Conservation (phyloP, 2,888 invertebrate species). For the Eristalis pertinax region DNA sequence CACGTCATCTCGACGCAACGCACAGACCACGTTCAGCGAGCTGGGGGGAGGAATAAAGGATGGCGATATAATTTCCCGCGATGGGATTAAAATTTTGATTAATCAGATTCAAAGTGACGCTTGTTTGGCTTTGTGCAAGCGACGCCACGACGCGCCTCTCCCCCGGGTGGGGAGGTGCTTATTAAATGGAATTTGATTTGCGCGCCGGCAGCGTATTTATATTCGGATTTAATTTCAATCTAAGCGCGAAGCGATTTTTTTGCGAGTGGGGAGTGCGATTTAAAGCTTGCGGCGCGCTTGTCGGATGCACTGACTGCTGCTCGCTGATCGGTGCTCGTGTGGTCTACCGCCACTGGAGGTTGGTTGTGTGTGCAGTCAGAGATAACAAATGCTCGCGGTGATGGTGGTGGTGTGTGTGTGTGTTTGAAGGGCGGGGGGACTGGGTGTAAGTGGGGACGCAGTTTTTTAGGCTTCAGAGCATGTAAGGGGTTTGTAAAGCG, state of each 20-base stretch:
- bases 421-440: no score
- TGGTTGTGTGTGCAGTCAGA: neutral
- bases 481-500: neutral
- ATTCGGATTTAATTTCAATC: conserved; percentile 32
- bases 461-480: neutral
- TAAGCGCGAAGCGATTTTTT: neutral
- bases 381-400: neutral
- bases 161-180: neutral
- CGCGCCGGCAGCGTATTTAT: neutral
- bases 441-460: neutral
- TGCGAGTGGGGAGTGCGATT: neutral
- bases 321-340: neutral
- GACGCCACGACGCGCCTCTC: neutral
- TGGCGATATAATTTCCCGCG: conserved; percentile 1
- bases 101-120: conserved; percentile 47
- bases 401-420: no score
- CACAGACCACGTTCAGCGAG: neutral
- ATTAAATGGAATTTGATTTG: conserved; percentile 58
- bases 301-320: neutral
- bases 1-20: neutral
- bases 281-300: neutral
- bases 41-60: neutral
- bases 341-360: no score
- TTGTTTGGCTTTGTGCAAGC: neutral
- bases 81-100: conserved; percentile 62